Base-by-base conservation (phyloP, 2,888 invertebrate species). In the Formica aserva region DNA sequence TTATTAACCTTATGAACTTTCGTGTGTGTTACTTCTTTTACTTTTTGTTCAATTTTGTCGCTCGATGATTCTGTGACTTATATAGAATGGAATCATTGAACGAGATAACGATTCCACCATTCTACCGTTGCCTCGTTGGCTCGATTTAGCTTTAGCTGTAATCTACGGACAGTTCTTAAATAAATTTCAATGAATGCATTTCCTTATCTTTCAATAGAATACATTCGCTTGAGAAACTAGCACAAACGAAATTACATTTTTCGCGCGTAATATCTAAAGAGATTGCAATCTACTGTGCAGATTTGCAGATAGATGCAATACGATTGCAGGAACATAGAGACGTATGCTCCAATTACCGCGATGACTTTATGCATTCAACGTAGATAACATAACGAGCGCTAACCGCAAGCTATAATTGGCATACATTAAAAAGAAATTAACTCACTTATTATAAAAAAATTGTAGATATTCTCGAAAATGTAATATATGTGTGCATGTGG, bases 321-420 rank as follows among this genome's bases (percentile, higher is more conserved):
- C 22, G 63, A 63, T 22, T 48, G 15, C 41, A 26, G 13, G 52
- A 78, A 78, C 41, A 57, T 48, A 72, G 72, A 78, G 32, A 32
- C 5, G 32, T 66, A 88, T 45, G 88, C 88, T 88, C 87, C 83
- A 88, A 75, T 88, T 88, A 74, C 35, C 41, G 63, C 32, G 35
- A 72, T 71, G 82, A 82, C 71, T 82, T 77, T 60, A 52, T 74
- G 63, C 74, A 65, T 71, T 77, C 55, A 83, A 72, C 71, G 62
- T 48, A 82, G 76, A 84, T 62, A 81, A 69, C 63, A 72, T 60
- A 72, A 72, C 26, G 35, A 48, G 45, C 32, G 22, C 45, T 57
- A 69, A 22, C 57, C 74, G 63, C 82, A 29, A 67, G 32, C 66
- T 63, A 77, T 87, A 89, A 89, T 86, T 89, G 86, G 82, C 75